Percentiles rank a stretch among this genome's conserved stretches.
These are phyloP conservation scores for Abrostola tripartita DNA, from an alignment of 2,888 invertebrate species.

Conservation along the genomic window DNA sequence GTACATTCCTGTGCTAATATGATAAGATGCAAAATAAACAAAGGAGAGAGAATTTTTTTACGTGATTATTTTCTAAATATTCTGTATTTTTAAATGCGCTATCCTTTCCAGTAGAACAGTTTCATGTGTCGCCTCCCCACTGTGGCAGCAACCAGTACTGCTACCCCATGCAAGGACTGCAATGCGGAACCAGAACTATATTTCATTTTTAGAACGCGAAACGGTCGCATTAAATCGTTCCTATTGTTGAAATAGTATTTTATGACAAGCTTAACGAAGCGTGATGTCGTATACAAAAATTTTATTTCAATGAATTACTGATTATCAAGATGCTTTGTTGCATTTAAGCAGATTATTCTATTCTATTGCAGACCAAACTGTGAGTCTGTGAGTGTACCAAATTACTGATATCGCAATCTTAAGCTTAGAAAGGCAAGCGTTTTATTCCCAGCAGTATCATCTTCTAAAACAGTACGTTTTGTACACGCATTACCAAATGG, in stretches of 20 bases:
- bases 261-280: constrained; percentile 78
- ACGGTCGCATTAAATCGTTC: constrained; percentile 75
- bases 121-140: constrained; percentile 51
- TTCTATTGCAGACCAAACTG: neutral
- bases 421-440: neutral
- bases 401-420: too few species aligned
- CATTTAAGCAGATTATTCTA: constrained; percentile 26
- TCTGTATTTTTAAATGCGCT: constrained; percentile 6
- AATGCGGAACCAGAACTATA: constrained; percentile 85
- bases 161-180: constrained; percentile 83
- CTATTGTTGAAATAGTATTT: constrained; percentile 78
- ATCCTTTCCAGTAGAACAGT: constrained; percentile 44
- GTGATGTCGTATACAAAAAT: constrained; percentile 64
- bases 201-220: constrained; percentile 84
- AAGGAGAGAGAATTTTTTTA: constrained; percentile 5
- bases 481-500: constrained; percentile 28
- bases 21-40: neutral
- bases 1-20: neutral
- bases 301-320: constrained; percentile 32
- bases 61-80: constrained; percentile 11
- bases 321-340: constrained; percentile 26
- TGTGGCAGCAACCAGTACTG: constrained; percentile 49
- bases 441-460: neutral
- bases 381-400: neutral
- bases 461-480: constrained; percentile 1